Evolutionary conservation across 2,797 vertebrate species (phyloP), one percentile per base, ranked within the genome.

Genomic region (Microhierax caerulescens): DNA sequence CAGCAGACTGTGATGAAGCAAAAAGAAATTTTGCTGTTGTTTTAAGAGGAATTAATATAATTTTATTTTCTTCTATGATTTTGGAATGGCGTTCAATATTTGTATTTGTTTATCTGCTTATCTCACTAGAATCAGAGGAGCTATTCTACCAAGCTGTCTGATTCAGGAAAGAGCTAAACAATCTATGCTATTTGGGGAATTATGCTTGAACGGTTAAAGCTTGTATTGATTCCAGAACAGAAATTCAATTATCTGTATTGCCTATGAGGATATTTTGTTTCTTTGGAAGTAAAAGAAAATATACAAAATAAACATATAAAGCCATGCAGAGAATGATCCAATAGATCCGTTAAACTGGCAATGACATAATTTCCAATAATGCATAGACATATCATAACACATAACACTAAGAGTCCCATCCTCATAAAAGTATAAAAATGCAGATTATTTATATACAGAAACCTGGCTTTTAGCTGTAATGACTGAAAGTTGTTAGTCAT

Each of bases 211-310:
- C 10, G 64, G 79, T 86, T 90, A 76, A 92, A 64, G 11, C 23
- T 88, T 82, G 34, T 69, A 69, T 56, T 77, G 17, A 61, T 79
- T 91, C 45, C 60, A 94, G 47, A 78, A 92, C 17, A 76, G 39
- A 95, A 93, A 95, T 94, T 93, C 30, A 94, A 64, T 94, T 94
- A 91, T 65, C 32, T 72, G 3, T 85, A 91, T 91, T 93, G 28
- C 47, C 6, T 93, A 22, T 57, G 32, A 83, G 28, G 9, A 64
- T 85, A 83, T 82, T 85, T 93, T 1, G 14, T 53, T 82, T 68
- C 6, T 86, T 75, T 59, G 53, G 30, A 92, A 90, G 24, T 48
- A 86, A 84, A 90, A 84, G 10, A 87, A 83, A 90, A 73, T 20
- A 85, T 6, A 82, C 21, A 78, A 61, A 85, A 59, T 93, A 70